Conservation (phyloP, 1,140 invertebrate genomes). For the Lucilia cuprina region DNA sequence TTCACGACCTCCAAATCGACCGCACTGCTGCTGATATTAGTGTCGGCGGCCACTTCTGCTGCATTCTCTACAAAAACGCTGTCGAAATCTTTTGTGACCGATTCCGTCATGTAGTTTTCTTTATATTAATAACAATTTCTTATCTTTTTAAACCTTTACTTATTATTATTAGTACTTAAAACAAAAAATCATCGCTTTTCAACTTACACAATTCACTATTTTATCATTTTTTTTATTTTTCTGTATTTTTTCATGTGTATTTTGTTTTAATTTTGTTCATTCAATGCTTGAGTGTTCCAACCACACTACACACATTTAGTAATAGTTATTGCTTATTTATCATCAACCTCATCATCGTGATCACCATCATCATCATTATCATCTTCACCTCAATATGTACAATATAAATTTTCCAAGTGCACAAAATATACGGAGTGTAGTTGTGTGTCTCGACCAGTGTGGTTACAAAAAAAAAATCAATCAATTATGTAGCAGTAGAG, state of each 20-base stretch:
- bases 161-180: background rate
- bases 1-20: conserved; percentile 17
- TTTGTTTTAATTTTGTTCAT: conserved; percentile 15
- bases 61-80: background rate
- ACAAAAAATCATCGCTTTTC: background rate
- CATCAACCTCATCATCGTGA: background rate
- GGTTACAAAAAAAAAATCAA: conserved; percentile 5
- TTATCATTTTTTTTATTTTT: background rate
- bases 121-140: background rate
- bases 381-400: background rate
- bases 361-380: background rate
- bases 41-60: background rate
- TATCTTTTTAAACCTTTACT: background rate
- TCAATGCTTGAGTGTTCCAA: background rate
- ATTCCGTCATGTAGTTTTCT: conserved; percentile 14
- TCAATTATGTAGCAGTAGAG: conserved; percentile 8
- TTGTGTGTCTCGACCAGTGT: background rate
- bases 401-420: background rate
- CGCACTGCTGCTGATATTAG: background rate
- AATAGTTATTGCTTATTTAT: conserved; percentile 2
- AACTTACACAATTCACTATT: conserved; percentile 10
- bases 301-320: conserved; percentile 4
- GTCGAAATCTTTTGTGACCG: background rate
- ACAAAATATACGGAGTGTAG: background rate
- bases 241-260: too few species aligned